Evolutionary conservation across 2,888 invertebrate species (phyloP).

Genomic region (Hemicrepidius hirtus): DNA sequence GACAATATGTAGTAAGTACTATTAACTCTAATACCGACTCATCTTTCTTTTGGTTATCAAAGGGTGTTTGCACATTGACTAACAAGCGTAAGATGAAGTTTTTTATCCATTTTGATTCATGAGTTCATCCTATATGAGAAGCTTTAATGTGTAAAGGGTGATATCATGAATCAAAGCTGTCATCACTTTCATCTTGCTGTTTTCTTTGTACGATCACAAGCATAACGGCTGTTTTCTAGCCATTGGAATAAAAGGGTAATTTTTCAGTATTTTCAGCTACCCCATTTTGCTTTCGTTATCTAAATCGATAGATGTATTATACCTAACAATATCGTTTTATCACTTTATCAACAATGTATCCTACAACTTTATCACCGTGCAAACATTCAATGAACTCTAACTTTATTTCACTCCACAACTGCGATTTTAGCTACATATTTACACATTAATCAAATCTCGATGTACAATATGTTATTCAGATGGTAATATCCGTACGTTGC

Average conservation of each 20-base stretch:
- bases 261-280: too few relatives aligned
- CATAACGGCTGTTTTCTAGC: too few relatives aligned
- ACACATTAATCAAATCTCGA: constrained; percentile 25
- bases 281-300: not conserved
- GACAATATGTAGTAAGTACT: too few relatives aligned
- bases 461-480: constrained; percentile 15
- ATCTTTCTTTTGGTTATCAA: too few relatives aligned
- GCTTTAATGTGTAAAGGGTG: constrained; percentile 12
- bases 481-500: constrained; percentile 1
- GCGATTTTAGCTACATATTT: constrained; percentile 17
- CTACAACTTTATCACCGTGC: constrained; percentile 14
- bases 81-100: constrained; percentile 14
- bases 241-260: too few relatives aligned
- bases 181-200: constrained; percentile 12
- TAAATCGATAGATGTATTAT: constrained; percentile 23
- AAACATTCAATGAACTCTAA: constrained; percentile 13
- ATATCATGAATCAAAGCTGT: constrained; percentile 14
- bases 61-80: not conserved
- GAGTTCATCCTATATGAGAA: constrained; percentile 9
- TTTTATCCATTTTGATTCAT: constrained; percentile 1
- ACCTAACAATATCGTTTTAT: constrained; percentile 16
- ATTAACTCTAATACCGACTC: too few relatives aligned
- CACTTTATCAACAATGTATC: constrained; percentile 9
- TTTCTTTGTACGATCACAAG: not conserved
- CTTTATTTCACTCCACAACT: constrained; percentile 17